Evolutionary conservation across 2,113 vertebrate genomes (phyloP).

Genomic region (Mus spicilegus): DNA sequence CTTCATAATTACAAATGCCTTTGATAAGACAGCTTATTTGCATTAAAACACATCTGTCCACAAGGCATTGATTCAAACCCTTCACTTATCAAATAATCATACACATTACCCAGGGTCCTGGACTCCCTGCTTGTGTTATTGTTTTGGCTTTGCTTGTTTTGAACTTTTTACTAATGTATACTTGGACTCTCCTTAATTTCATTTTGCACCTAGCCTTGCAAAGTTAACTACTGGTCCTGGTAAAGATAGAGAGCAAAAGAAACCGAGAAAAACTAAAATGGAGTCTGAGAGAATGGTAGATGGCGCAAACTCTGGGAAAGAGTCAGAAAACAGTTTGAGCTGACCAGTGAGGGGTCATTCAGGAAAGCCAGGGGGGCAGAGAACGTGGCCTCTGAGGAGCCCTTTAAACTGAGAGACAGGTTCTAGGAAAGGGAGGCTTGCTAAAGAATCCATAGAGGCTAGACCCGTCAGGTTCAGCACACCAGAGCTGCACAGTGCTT

Average conservation of each 20-base stretch:
- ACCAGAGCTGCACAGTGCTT: neutral
- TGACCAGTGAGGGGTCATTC: neutral
- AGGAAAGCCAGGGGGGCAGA: neutral
- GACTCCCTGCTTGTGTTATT: neutral
- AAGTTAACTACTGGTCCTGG: neutral
- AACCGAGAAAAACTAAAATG: neutral
- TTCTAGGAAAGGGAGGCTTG: neutral
- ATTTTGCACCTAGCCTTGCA: neutral
- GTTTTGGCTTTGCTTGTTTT: neutral
- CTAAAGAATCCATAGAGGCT: neutral
- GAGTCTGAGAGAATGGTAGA: neutral
- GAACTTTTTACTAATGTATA: slow-evolving; percentile 23
- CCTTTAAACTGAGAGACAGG: neutral
- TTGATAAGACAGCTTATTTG: slow-evolving; percentile 59
- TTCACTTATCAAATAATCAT: slow-evolving; percentile 54
- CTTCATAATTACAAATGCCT: slow-evolving; percentile 53
- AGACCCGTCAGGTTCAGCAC: neutral
- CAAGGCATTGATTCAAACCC: slow-evolving; percentile 38
- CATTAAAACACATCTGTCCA: slow-evolving; percentile 29
- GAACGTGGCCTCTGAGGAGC: neutral
- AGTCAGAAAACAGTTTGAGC: neutral
- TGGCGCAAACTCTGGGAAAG: too few relatives aligned
- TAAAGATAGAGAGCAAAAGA: neutral
- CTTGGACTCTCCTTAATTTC: neutral
- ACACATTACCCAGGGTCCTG: neutral